Evolutionary conservation across 2,797 vertebrate genomes (phyloP).

Genomic region (Danio tinwini): DNA sequence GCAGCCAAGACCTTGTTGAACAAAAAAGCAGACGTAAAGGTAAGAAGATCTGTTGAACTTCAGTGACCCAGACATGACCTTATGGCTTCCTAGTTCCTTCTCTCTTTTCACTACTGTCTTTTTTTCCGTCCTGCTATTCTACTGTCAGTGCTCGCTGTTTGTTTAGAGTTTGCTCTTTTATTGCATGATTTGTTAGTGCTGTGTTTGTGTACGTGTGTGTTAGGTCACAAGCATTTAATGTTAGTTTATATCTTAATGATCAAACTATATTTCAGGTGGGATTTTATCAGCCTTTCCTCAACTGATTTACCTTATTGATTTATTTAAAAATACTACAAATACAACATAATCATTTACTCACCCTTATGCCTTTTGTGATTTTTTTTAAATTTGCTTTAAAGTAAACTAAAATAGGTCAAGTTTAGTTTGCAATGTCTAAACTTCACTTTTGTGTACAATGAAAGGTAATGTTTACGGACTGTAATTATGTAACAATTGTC

Average conservation of each 20-base stretch:
- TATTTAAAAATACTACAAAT: neutral
- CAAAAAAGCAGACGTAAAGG: slow-evolving; percentile 86
- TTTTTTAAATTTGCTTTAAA: too few species aligned
- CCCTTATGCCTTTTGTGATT: too few species aligned
- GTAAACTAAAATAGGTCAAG: neutral
- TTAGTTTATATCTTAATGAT: neutral
- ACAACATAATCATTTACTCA: too few species aligned
- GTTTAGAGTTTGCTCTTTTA: neutral
- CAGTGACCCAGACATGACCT: slow-evolving; percentile 8
- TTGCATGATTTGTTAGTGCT: neutral
- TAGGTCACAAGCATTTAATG: neutral
- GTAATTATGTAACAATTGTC: neutral
- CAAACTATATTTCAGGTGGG: neutral
- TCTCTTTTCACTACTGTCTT: slow-evolving; percentile 29
- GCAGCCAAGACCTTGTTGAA: slow-evolving; percentile 86
- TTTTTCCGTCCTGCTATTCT: slow-evolving; percentile 3
- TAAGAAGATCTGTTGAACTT: slow-evolving; percentile 64
- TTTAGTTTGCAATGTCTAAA: neutral
- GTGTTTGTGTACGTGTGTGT: slow-evolving; percentile 14
- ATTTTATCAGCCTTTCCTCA: neutral
- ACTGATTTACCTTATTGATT: neutral
- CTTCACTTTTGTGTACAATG: neutral
- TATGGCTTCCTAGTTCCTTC: slow-evolving; percentile 6
- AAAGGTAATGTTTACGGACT: neutral
- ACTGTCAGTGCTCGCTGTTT: neutral